These are phyloP conservation scores for Caenorhabditis sp. DNA, from an alignment of 2,888 invertebrate genomes.

Conservation along the genomic window DNA sequence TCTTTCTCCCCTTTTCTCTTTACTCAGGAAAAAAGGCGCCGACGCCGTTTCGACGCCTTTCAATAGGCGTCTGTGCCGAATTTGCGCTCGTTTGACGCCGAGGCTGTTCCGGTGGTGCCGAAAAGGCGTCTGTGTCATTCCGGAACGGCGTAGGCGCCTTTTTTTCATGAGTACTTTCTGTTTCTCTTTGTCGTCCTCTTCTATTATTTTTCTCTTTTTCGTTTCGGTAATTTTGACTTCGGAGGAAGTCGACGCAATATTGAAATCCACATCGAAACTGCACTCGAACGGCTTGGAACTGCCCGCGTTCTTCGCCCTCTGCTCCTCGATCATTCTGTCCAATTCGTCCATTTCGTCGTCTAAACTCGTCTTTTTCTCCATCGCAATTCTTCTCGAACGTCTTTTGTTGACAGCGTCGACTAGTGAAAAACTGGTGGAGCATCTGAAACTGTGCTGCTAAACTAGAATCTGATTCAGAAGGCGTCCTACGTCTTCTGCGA, in stretches of 20 bases:
- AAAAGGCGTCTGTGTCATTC: no score
- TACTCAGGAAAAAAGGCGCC: no score
- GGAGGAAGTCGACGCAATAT: neutral
- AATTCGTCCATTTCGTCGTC: constrained; percentile 29
- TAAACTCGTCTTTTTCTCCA: neutral
- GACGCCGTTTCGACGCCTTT: no score
- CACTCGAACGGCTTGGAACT: neutral
- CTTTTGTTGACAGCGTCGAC: constrained; percentile 19
- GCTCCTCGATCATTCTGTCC: constrained; percentile 13
- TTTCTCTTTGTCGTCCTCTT: constrained; percentile 7
- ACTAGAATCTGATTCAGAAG: no score
- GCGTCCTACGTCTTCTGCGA: constrained; percentile 17
- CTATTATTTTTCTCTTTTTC: constrained; percentile 29
- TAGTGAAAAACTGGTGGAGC: constrained; percentile 5
- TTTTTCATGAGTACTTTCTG: neutral
- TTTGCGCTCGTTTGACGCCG: no score
- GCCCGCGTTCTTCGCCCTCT: neutral
- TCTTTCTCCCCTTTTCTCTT: no score
- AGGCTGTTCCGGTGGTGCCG: no score
- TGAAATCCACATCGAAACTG: neutral
- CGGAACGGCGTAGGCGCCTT: no score
- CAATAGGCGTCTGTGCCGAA: no score
- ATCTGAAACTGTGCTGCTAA: constrained; percentile 7
- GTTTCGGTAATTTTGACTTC: neutral
- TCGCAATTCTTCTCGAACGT: constrained; percentile 13